Evolutionary conservation across 2,113 vertebrate genomes (phyloP).

Genomic region (Natator depressus): DNA sequence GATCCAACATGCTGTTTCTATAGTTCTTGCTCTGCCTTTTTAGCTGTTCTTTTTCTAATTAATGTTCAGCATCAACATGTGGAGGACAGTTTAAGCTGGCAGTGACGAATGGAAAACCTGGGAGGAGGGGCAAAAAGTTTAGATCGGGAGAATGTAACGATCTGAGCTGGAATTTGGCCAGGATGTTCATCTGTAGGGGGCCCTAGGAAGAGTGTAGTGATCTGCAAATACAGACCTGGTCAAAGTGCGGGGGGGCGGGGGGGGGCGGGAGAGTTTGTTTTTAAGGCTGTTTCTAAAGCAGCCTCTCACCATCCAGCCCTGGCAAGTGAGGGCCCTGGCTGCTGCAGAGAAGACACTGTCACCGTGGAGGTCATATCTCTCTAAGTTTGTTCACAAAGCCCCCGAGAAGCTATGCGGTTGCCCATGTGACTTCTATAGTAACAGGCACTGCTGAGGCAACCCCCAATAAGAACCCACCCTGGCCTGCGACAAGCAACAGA

Average conservation of each 20-base stretch:
- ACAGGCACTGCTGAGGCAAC: not conserved
- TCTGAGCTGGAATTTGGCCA: not conserved
- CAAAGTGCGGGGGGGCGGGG: not conserved
- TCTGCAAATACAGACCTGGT: not conserved
- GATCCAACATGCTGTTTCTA: not conserved
- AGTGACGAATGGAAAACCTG: not conserved
- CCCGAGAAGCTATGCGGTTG: not conserved
- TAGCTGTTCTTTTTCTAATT: not conserved
- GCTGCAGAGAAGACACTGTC: not conserved
- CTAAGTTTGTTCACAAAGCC: not conserved
- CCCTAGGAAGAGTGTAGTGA: not conserved
- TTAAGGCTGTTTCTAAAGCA: not conserved
- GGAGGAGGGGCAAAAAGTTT: not conserved
- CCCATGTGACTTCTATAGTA: not conserved
- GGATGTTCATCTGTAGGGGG: not conserved
- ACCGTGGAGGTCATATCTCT: not conserved
- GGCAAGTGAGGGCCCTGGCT: not conserved
- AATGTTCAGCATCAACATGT: not conserved
- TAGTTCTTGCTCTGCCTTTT: not conserved
- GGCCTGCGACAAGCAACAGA: not conserved
- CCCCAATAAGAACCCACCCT: not conserved
- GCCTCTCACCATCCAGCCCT: not conserved
- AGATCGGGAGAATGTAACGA: not conserved
- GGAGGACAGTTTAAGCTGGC: not conserved
- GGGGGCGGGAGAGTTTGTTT: not conserved